Evolutionary conservation across 2,888 invertebrate genomes (phyloP), one percentile per base, ranked within the genome.

Genomic region (Sicus ferrugineus): DNA sequence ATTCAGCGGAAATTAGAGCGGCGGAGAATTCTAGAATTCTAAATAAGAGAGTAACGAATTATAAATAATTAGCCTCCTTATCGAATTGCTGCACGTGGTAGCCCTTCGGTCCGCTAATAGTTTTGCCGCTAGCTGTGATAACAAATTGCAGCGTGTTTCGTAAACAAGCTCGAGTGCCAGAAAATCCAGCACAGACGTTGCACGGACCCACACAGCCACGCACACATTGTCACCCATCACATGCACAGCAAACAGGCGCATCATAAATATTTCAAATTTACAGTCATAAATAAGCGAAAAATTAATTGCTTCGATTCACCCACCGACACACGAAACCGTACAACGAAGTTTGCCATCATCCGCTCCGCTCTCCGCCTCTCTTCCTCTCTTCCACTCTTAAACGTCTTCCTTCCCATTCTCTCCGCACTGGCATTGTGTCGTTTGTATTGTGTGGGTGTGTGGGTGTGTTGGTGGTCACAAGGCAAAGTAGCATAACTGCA

Each of bases 241-340:
- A 6, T 21, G 42, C n/a, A 61, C 61, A 61, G 42, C n/a, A n/a
- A 42, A 23, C 61, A 23, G 42, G 9, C 42, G 26, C 38, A 61
- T 61, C 61, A 38, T 38, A 61, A 61, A 61, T 61, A 61, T 4
- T 42, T 38, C 23, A 61, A 42, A 42, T 61, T 61, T 42, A 42
- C 23, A 23, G 38, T 28, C 61, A 61, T 61, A 61, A 61, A 61
- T 61, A 61, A 61, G 42, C n/a, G 23, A 61, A 61, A 42, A 61
- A 61, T 61, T 38, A 59, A 61, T 61, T 61, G 61, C 42, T 61
- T 42, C 26, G 42, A 61, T 54, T 54, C 14, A 42, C n/a, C 46
- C n/a, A 46, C 19, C 21, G 23, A 14, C 50, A 19, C 23, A 28
- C 54, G 26, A n/a, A 54, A 4, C 2, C 54, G 23, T 26, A 54